Evolutionary conservation across 2,797 vertebrate species (phyloP).

Genomic region (Sebastes oblongus): DNA sequence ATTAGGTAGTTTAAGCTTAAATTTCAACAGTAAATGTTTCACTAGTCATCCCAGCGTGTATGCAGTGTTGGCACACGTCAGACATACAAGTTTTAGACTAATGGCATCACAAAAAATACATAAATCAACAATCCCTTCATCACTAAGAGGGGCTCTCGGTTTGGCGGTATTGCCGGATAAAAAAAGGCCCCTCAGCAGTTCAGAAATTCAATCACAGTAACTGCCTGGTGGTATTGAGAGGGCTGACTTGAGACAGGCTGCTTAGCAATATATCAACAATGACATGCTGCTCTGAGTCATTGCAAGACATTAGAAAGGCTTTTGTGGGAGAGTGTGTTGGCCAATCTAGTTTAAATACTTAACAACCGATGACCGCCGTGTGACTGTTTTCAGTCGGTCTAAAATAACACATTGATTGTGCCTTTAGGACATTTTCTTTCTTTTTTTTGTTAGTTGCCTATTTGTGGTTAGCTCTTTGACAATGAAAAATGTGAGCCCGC

Average conservation of each 20-base stretch:
- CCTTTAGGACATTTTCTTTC: background rate
- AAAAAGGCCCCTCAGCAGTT: constrained; percentile 59
- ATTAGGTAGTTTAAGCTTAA: background rate
- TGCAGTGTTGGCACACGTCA: background rate
- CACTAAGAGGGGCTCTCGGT: background rate
- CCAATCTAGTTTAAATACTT: constrained; percentile 26
- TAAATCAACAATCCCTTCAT: background rate
- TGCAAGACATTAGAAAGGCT: constrained; percentile 13
- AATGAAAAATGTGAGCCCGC: background rate
- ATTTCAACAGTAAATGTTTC: background rate
- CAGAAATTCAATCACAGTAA: constrained; percentile 59
- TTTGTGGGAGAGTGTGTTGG: constrained; percentile 2
- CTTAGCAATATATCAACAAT: constrained; percentile 57
- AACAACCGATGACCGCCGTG: background rate
- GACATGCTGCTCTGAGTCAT: constrained; percentile 40
- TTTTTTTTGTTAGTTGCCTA: background rate
- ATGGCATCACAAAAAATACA: background rate
- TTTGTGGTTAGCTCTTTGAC: background rate
- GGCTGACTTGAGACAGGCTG: constrained; percentile 32
- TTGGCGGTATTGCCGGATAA: constrained; percentile 11
- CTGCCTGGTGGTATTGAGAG: constrained; percentile 25
- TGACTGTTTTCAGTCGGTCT: background rate
- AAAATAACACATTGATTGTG: constrained; percentile 9
- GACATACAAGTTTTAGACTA: background rate
- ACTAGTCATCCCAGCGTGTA: background rate